Conservation (phyloP, 2,888 invertebrate genomes). For the Xanthorhoe spadicearia region DNA sequence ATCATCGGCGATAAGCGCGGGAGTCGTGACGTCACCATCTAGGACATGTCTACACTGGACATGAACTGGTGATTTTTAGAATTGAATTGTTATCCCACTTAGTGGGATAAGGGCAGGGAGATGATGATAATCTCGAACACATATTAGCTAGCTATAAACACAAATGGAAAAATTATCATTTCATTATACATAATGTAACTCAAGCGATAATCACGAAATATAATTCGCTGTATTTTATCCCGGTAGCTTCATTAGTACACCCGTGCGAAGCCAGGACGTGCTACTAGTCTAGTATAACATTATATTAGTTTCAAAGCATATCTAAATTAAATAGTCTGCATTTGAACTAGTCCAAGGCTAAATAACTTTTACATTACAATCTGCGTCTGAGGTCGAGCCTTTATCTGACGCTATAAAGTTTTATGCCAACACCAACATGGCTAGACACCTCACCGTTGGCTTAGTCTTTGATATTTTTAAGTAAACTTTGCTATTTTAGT, state of each 20-base stretch:
- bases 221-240: too few relatives aligned
- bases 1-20: conserved; percentile 50
- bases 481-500: neutral
- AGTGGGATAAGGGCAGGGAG: too few relatives aligned
- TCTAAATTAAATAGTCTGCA: conserved; percentile 8
- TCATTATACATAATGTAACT: too few relatives aligned
- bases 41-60: conserved; percentile 3
- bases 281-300: too few relatives aligned
- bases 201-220: too few relatives aligned
- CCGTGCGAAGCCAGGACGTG: too few relatives aligned
- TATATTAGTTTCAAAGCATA: too few relatives aligned
- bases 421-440: conserved; percentile 38
- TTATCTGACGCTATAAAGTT: conserved; percentile 52
- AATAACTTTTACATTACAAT: conserved; percentile 20
- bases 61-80: neutral
- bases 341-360: conserved; percentile 7
- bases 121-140: too few relatives aligned
- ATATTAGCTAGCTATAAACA: too few relatives aligned
- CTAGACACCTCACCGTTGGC: conserved; percentile 23
- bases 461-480: neutral
- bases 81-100: too few relatives aligned
- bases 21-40: conserved; percentile 16
- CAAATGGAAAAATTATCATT: too few relatives aligned
- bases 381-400: conserved; percentile 39
- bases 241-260: too few relatives aligned